A percentile compares a stretch with the other conserved stretches of the same genome.
Conservation (phyloP, 2,797 vertebrate species). For the Steatocranus sp. region DNA sequence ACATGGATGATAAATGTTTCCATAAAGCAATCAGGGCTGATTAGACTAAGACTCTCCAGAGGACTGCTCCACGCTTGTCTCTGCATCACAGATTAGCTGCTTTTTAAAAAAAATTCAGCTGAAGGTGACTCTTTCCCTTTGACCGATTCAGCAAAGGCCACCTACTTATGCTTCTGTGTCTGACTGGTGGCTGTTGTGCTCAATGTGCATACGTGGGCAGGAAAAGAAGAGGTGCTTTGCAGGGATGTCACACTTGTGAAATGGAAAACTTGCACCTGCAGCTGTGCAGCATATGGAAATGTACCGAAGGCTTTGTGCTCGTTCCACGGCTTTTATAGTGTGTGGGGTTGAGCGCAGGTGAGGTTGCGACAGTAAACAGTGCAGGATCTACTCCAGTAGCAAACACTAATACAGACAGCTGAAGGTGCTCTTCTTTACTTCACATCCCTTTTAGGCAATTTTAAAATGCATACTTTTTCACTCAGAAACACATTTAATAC, state of each 20-base stretch:
- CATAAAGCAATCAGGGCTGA: slow-evolving; percentile 22
- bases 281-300: slow-evolving; percentile 63
- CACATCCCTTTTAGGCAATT: neutral
- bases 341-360: slow-evolving; percentile 56
- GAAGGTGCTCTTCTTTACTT: neutral
- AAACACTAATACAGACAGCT: neutral
- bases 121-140: slow-evolving; percentile 55
- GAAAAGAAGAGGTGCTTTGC: slow-evolving; percentile 26
- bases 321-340: slow-evolving; percentile 37
- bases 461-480: neutral
- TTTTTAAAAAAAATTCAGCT: neutral
- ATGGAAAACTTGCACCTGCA: slow-evolving; percentile 66
- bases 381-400: slow-evolving; percentile 2
- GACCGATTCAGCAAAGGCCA: slow-evolving; percentile 36
- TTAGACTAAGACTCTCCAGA: slow-evolving; percentile 1
- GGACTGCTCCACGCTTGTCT: neutral
- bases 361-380: slow-evolving; percentile 68
- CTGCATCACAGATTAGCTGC: neutral
- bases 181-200: slow-evolving; percentile 4
- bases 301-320: slow-evolving; percentile 46
- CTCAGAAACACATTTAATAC: neutral
- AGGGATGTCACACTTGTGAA: slow-evolving; percentile 48
- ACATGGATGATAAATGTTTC: neutral
- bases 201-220: slow-evolving; percentile 9
- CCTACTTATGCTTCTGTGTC: neutral